Base-by-base conservation (phyloP, 2,113 vertebrate species). In the Myocastor coypus region DNA sequence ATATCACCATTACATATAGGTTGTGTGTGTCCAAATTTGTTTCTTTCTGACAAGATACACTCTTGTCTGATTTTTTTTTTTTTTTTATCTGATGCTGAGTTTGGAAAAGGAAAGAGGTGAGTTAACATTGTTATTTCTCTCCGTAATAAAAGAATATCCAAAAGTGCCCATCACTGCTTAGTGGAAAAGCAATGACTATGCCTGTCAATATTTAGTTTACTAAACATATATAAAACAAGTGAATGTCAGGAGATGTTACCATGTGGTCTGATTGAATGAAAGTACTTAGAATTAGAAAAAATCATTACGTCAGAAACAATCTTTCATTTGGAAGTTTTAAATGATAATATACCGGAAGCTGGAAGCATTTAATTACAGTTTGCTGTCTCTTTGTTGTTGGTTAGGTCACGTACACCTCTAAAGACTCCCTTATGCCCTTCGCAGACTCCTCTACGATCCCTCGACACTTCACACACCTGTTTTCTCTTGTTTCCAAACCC, bases 401-500 rank as follows among this genome's bases (percentile, higher is more conserved):
- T 96, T 61, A 85, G 95, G 71, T 96, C 81, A 90, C n/a, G 71
- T 37, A 55, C 26, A 84, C 13, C 12, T 2, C 12, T 95, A 83
- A 84, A 97, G 63, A 90, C 95, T 94, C 97, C 34, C 28, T 91
- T 95, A 37, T 96, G 87, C 96, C 96, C 95, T 97, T 98, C 96
- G 86, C 64, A 87, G n/a, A 97, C 85, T 98, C 91, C 91, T 81
- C 86, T 71, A 57, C 40, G 83, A 50, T 96, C 96, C 97, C 96
- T 89, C 90, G 91, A 93, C 94, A 97, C 82, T 97, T 98, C 97
- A 96, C 91, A 92, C 85, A 97, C 95, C 91, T 94, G 91, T 89
- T 96, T 97, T 96, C 71, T 46, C 96, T 97, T 94, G 92, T 94
- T 98, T 97, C 97, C 88, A 97, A 73, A 91, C 92, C 97, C 87